phyloP scores from a whole-genome alignment of 2,113 vertebrate species.

The Seriola dumerili region DNA sequence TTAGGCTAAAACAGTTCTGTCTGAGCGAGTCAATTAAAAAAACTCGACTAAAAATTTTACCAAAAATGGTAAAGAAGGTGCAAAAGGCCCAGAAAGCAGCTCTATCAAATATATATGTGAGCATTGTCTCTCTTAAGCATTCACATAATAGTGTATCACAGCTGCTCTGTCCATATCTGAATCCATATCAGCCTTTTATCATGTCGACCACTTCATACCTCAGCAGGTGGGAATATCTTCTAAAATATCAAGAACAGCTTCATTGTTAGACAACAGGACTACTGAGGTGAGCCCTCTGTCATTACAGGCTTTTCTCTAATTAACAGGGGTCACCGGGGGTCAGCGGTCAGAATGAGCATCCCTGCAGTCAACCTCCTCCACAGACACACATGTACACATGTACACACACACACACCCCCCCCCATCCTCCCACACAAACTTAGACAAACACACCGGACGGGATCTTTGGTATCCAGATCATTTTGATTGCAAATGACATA shows the following conservation, averaged over 20 bases:
- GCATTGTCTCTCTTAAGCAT: background rate
- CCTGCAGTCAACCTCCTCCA: background rate
- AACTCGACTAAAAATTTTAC: too few relatives aligned
- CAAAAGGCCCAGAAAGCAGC: background rate
- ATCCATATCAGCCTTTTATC: background rate
- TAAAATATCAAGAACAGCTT: background rate
- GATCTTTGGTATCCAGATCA: background rate
- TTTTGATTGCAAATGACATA: too few relatives aligned
- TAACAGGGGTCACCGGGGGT: constrained; percentile 66
- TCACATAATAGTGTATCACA: background rate
- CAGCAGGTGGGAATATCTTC: background rate
- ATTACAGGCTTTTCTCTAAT: constrained; percentile 57
- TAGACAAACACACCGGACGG: background rate
- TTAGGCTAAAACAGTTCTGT: background rate
- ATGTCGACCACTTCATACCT: background rate
- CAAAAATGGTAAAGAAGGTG: background rate
- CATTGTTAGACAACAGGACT: constrained; percentile 8
- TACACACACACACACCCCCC: background rate
- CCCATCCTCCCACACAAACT: constrained; percentile 3
- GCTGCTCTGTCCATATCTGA: background rate
- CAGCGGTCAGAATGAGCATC: constrained; percentile 46
- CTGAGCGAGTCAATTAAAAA: background rate
- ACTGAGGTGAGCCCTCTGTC: constrained; percentile 36
- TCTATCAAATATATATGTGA: background rate
- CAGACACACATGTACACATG: background rate